Percentiles rank a stretch among this genome's conserved stretches.
phyloP scores from a whole-genome alignment of 2,113 vertebrate species.

The Monarcha castaneiventris region DNA sequence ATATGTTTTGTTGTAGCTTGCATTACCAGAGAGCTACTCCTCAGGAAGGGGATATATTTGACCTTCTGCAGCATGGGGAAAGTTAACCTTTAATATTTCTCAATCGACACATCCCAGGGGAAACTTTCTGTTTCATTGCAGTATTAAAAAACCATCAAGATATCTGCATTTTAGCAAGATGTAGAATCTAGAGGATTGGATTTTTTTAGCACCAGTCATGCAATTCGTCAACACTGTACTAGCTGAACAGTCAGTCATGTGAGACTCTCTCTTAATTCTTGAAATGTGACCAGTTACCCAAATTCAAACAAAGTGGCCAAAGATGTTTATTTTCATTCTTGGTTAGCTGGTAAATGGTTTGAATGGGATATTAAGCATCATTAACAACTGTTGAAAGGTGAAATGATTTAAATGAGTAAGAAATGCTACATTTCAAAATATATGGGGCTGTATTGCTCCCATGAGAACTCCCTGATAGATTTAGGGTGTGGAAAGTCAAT shows the following conservation, averaged over 20 bases:
- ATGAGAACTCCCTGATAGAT: conserved; percentile 7
- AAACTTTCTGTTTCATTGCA: neutral
- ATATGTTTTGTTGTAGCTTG: conserved; percentile 60
- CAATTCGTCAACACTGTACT: neutral
- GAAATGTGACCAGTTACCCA: neutral
- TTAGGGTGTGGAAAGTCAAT: neutral
- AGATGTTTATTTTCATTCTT: conserved; percentile 40
- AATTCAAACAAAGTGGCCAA: neutral
- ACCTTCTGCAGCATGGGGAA: conserved; percentile 42
- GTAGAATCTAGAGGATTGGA: neutral
- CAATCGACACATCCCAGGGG: neutral
- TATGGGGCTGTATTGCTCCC: neutral
- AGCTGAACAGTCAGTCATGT: neutral
- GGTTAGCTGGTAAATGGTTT: conserved; percentile 23
- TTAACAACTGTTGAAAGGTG: conserved; percentile 15
- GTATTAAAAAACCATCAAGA: neutral
- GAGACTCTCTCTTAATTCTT: neutral
- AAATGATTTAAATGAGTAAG: conserved; percentile 32
- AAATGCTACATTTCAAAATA: conserved; percentile 29
- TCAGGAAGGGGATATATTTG: conserved; percentile 40
- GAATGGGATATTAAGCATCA: neutral
- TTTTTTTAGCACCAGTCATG: neutral
- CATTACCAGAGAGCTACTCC: conserved; percentile 44
- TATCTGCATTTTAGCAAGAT: neutral
- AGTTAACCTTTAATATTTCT: conserved; percentile 57